Base-by-base conservation (phyloP, 2,888 invertebrate genomes). In the Acrocyrtus sp. region DNA sequence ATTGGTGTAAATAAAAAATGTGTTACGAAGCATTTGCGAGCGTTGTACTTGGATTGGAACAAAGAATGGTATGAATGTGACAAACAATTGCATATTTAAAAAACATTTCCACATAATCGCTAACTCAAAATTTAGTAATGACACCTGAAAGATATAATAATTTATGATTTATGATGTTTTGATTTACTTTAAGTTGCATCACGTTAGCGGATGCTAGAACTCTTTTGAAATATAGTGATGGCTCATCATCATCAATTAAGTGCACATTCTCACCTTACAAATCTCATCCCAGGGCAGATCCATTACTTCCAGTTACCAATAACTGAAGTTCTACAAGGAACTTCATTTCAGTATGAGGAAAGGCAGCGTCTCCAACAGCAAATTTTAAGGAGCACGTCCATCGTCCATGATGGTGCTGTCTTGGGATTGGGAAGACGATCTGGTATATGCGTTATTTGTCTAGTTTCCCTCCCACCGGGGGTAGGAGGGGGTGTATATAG, bases 221-320 rank as follows among this genome's bases (percentile, higher is more conserved):
- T n/a, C n/a, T n/a, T 50, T 50, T 50, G 50, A 21, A 50, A 22
- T 50, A 50, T n/a, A n/a, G n/a, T n/a, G 8, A 50, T 50, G 50
- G 50, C 50, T 5, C 50, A 51, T 51, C 51, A 51, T 27, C 51
- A 51, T 27, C 51, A 24, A 27, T 24, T 50, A 6, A 19, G n/a
- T 24, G 27, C 21, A 4, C 51, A 51, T 26, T 51, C 51, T 19
- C 51, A 51, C 8, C 27, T 51, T 2, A 26, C 51, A 6, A 51
- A 27, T 27, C 12, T 51, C 15, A 21, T 19, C 2, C 47, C 8
- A 10, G 19, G 15, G 10, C 56, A 56, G 29, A 27, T 56, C 15
- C 56, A 56, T 22, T 56, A 22, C 17, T 8, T 56, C 3, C 54
- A 39, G 19, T 15, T 56, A 3, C 39, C 56, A 5, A 4, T 41